Conservation (phyloP, 2,888 invertebrate genomes). For the Nemoura dubitans region DNA sequence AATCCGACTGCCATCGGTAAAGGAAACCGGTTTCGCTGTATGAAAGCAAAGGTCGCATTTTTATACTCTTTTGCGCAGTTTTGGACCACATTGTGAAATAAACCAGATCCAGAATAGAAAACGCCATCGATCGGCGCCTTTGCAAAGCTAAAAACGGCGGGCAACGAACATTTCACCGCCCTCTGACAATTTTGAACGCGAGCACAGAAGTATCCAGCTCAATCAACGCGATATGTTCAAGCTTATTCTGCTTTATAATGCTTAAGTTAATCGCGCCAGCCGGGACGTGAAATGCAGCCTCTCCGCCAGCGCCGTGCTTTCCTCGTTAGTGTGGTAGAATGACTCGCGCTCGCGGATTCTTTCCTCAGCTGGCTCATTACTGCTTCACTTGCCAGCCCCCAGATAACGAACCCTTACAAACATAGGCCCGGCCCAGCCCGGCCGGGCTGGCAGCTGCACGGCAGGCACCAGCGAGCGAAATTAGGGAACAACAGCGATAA, state of each 20-base stretch:
- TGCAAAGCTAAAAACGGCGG: neutral
- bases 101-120: too few relatives aligned
- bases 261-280: neutral
- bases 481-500: conserved; percentile 8
- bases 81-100: too few relatives aligned
- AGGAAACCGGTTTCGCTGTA: neutral
- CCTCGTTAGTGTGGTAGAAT: conserved; percentile 17
- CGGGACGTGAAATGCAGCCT: too few relatives aligned
- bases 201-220: neutral
- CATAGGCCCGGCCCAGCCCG: too few relatives aligned
- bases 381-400: conserved; percentile 13
- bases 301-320: neutral
- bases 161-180: neutral
- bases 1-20: neutral
- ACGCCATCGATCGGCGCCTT: too few relatives aligned
- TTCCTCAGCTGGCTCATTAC: conserved; percentile 14
- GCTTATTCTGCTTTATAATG: conserved; percentile 7
- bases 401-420: conserved; percentile 26
- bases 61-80: neutral
- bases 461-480: neutral
- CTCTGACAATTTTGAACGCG: neutral
- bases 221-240: conserved; percentile 12
- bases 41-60: neutral
- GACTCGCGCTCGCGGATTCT: neutral
- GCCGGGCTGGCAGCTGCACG: neutral